Evolutionary conservation across 2,888 invertebrate genomes (phyloP).

Genomic region (Parochlus steinenii): DNA sequence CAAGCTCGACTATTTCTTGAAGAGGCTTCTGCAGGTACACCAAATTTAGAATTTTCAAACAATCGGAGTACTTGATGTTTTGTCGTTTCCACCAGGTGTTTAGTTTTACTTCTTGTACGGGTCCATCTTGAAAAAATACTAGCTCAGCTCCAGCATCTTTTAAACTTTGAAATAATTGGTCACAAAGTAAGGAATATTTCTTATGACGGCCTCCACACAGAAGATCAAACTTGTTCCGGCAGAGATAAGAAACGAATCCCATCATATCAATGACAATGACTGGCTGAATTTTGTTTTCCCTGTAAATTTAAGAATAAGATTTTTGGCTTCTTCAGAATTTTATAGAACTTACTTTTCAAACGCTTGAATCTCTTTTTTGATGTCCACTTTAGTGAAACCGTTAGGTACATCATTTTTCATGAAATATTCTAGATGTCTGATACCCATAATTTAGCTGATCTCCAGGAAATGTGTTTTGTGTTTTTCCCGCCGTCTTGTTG

Average conservation of each 20-base stretch:
- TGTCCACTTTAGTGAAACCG: no score
- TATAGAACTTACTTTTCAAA: no score
- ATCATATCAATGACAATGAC: slow-evolving; percentile 6
- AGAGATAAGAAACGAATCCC: neutral
- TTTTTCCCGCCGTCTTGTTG: no score
- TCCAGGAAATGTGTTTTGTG: no score
- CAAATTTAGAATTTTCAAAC: neutral
- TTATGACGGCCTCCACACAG: slow-evolving; percentile 4
- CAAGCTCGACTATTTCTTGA: neutral
- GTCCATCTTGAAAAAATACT: slow-evolving; percentile 5
- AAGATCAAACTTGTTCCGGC: neutral
- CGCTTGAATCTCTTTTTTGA: no score
- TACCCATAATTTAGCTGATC: no score
- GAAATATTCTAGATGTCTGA: no score
- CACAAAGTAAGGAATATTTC: neutral
- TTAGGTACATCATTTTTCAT: no score
- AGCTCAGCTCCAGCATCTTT: neutral
- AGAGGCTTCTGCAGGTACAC: neutral
- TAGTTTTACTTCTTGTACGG: neutral
- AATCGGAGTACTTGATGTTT: neutral
- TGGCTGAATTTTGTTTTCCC: neutral
- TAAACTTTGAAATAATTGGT: neutral
- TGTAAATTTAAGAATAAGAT: slow-evolving; percentile 1
- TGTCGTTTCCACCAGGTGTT: neutral
- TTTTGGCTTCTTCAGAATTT: no score